Conservation (phyloP, 2,113 vertebrate species). For the Erinaceus europaeus region DNA sequence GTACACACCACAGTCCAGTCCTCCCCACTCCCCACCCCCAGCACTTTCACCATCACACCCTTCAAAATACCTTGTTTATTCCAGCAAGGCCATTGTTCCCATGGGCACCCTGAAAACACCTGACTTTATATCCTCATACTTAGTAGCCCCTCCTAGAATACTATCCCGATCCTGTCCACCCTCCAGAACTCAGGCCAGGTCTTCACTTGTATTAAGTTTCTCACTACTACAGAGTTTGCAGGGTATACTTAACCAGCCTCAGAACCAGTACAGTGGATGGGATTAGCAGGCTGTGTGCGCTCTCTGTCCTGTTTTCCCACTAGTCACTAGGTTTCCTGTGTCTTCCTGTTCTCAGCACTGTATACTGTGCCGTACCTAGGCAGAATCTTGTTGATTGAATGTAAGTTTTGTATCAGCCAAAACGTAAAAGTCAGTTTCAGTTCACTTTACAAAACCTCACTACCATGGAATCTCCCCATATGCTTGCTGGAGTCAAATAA, state of each 20-base stretch:
- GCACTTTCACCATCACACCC: not conserved
- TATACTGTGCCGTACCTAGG: not conserved
- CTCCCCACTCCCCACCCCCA: not conserved
- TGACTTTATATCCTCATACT: not conserved
- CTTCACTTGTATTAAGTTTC: not conserved
- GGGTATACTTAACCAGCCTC: not conserved
- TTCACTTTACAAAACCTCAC: not conserved
- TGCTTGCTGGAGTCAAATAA: not conserved
- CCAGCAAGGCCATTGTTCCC: not conserved
- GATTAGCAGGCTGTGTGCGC: not conserved
- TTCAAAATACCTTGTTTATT: not conserved
- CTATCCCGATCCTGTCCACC: rapidly evolving
- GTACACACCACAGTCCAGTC: not conserved
- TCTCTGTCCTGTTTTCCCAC: not conserved
- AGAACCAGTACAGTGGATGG: rapidly evolving
- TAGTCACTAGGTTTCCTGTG: not conserved
- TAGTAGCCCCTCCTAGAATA: not conserved
- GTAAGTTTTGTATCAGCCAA: not conserved
- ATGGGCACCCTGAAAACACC: rapidly evolving
- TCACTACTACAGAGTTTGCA: not conserved
- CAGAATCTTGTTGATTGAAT: too few relatives aligned
- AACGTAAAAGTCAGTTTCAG: not conserved
- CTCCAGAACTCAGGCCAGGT: not conserved
- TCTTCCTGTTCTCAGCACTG: not conserved
- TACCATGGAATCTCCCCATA: not conserved